Evolutionary conservation across 1,140 invertebrate genomes (phyloP).

Genomic region (Papilio aristodemus): DNA sequence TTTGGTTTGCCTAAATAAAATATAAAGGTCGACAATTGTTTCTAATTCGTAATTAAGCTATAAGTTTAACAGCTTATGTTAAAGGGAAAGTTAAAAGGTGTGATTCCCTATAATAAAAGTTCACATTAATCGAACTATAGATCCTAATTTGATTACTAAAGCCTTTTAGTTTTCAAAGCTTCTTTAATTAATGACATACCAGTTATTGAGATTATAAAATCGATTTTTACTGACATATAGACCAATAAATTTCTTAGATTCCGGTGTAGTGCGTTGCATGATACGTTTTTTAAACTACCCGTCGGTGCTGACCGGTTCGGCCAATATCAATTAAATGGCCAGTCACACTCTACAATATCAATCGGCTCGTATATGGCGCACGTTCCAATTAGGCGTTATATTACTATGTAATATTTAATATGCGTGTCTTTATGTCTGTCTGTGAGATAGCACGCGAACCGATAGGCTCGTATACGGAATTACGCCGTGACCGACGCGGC

Average conservation of each 20-base stretch:
- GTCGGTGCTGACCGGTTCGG: constrained; percentile 19
- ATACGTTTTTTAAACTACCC: constrained; percentile 2
- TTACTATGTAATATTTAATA: constrained; percentile 71
- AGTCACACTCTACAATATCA: constrained; percentile 26
- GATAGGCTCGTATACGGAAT: constrained; percentile 54
- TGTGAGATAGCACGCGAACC: constrained; percentile 64
- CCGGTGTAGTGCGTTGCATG: constrained; percentile 13
- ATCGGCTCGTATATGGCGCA: constrained; percentile 46
- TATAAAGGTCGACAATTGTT: background rate
- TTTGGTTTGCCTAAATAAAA: too few relatives aligned
- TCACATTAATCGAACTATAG: background rate
- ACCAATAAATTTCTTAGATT: constrained; percentile 25
- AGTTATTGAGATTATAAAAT: constrained; percentile 2
- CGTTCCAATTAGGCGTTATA: constrained; percentile 71
- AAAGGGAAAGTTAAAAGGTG: background rate
- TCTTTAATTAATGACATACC: constrained; percentile 11
- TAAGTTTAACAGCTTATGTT: background rate
- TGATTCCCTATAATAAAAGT: background rate
- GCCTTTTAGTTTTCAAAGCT: background rate
- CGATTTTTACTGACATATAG: constrained; percentile 1
- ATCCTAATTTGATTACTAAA: too few relatives aligned
- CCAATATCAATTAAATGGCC: constrained; percentile 26
- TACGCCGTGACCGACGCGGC: constrained; percentile 55
- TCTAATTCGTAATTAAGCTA: background rate
- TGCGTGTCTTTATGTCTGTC: constrained; percentile 68